Evolutionary conservation across 2,113 vertebrate species (phyloP).

Genomic region (Caretta caretta): DNA sequence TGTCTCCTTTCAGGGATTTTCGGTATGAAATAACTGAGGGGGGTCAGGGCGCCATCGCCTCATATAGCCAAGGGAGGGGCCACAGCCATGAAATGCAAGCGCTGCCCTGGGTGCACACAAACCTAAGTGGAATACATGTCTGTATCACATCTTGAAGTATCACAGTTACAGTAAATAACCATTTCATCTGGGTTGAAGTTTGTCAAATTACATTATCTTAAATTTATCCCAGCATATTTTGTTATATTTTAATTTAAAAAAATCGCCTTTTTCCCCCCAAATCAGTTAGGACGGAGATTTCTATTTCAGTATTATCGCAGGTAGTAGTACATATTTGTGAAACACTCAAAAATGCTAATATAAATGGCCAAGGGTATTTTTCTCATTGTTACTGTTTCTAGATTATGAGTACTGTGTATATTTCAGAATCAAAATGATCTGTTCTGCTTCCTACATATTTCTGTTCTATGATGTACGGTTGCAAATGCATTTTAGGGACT

Average conservation of each 20-base stretch:
- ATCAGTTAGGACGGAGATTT: neutral
- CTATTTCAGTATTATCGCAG: neutral
- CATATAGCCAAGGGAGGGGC: too few species aligned
- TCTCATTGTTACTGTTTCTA: neutral
- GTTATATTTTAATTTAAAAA: neutral
- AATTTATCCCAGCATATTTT: accelerated
- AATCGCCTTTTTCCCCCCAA: neutral
- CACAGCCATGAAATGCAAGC: too few species aligned
- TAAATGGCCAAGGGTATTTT: neutral
- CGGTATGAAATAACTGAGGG: too few species aligned
- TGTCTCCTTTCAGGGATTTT: too few species aligned
- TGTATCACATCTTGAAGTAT: too few species aligned
- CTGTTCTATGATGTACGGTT: neutral
- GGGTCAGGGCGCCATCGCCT: too few species aligned
- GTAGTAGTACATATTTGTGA: neutral
- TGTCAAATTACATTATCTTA: neutral
- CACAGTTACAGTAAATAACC: neutral
- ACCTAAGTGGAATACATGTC: too few species aligned
- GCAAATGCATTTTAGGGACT: neutral
- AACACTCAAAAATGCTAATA: neutral
- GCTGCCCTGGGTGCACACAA: too few species aligned
- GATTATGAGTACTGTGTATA: neutral
- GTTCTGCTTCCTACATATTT: neutral
- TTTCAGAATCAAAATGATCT: neutral
- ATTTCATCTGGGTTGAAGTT: neutral